These are phyloP conservation scores for Xylophagus ater DNA, from an alignment of 2,888 invertebrate species.

Conservation along the genomic window DNA sequence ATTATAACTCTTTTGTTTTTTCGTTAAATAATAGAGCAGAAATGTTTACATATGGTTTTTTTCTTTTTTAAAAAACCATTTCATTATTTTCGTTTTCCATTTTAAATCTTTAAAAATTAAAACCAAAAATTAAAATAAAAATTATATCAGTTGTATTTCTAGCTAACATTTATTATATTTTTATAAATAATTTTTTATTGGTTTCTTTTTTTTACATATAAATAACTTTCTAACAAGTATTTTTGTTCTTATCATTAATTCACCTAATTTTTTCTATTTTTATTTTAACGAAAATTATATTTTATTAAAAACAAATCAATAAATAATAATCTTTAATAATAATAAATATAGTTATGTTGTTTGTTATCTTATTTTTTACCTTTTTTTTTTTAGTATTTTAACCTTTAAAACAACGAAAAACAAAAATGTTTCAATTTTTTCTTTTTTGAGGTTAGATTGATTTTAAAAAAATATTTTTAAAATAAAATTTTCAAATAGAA, in stretches of 20 bases:
- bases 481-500: too few species aligned
- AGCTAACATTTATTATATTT: slow-evolving; percentile 8
- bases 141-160: slow-evolving; percentile 11
- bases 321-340: not conserved
- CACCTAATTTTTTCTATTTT: slow-evolving; percentile 1
- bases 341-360: not conserved
- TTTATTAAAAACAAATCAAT: not conserved
- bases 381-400: not conserved
- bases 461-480: too few species aligned
- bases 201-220: too few species aligned
- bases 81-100: not conserved
- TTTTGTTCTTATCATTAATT: not conserved
- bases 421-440: not conserved
- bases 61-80: not conserved
- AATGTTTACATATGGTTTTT: not conserved
- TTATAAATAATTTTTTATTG: not conserved
- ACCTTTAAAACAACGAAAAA: not conserved
- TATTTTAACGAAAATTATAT: not conserved
- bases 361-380: not conserved
- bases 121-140: not conserved
- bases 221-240: slow-evolving; percentile 1
- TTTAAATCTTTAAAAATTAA: not conserved
- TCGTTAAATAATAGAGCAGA: not conserved
- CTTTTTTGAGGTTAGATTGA: too few species aligned
- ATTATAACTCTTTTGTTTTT: not conserved